Percentiles rank a stretch among this genome's conserved stretches.
Conservation (phyloP, 2,113 vertebrate genomes). For the Meleagris gallopavo region DNA sequence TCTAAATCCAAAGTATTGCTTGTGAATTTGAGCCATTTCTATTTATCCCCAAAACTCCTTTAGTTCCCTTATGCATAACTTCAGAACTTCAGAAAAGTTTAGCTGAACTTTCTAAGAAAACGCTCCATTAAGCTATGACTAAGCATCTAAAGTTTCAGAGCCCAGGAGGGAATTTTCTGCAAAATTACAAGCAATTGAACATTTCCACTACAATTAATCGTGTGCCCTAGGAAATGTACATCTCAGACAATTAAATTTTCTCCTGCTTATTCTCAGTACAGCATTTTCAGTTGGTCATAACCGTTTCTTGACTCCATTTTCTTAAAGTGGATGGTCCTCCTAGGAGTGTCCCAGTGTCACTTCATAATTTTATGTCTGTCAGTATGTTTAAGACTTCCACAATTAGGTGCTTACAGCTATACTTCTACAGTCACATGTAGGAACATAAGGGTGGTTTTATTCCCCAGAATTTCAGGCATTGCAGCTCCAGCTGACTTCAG, state of each 20-base stretch:
- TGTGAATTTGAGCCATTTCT: not conserved
- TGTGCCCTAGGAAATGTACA: constrained; percentile 58
- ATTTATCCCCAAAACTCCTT: not conserved
- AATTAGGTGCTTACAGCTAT: not conserved
- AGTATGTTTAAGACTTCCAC: not conserved
- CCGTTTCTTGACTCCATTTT: constrained; percentile 25
- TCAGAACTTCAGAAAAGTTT: constrained; percentile 47
- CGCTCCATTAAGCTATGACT: constrained; percentile 56
- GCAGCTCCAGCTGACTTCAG: not conserved
- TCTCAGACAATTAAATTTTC: constrained; percentile 69
- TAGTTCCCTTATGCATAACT: not conserved
- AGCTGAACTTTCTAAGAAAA: constrained; percentile 68
- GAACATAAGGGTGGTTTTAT: not conserved
- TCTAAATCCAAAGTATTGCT: not conserved
- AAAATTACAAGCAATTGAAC: constrained; percentile 74
- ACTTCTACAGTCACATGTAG: not conserved
- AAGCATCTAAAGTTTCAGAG: constrained; percentile 61
- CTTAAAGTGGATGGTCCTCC: constrained; percentile 11
- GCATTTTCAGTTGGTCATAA: constrained; percentile 52
- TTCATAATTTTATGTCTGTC: not conserved
- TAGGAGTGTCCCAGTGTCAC: not conserved
- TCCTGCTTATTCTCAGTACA: not conserved
- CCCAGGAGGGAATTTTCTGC: constrained; percentile 68
- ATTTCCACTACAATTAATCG: constrained; percentile 69
- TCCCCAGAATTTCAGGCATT: not conserved